phyloP scores from a whole-genome alignment of 2,113 vertebrate species.

The Nestor notabilis region DNA sequence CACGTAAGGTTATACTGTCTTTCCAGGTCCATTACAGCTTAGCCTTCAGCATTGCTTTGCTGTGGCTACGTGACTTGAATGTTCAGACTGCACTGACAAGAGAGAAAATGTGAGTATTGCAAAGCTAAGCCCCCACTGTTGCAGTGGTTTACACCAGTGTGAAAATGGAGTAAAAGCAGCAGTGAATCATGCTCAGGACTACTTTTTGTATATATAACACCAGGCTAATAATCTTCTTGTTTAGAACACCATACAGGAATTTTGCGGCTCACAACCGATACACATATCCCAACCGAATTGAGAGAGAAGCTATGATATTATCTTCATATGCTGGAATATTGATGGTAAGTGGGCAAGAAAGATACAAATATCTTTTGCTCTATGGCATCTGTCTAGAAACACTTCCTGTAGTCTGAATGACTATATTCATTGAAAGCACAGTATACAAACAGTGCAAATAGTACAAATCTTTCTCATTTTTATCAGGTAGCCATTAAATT shows the following conservation, averaged over 20 bases:
- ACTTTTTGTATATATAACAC: neutral
- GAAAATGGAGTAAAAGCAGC: neutral
- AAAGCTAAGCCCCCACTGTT: neutral
- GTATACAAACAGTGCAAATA: neutral
- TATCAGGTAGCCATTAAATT: neutral
- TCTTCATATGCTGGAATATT: conserved; percentile 86
- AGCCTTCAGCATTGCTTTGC: conserved; percentile 79
- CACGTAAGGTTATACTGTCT: neutral
- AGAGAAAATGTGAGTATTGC: conserved; percentile 74
- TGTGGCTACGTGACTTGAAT: conserved; percentile 77
- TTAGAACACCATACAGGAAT: conserved; percentile 52
- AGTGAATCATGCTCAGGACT: neutral
- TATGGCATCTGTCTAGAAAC: neutral
- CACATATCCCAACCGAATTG: conserved; percentile 69
- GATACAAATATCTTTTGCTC: neutral
- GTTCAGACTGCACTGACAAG: conserved; percentile 48
- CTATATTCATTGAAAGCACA: neutral
- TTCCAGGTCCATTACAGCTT: conserved; percentile 86
- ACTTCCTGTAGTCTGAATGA: neutral
- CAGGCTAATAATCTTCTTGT: neutral
- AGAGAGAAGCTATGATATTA: conserved; percentile 88
- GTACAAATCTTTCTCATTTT: neutral
- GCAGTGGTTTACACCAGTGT: neutral
- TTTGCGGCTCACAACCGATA: neutral
- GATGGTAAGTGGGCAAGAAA: conserved; percentile 75